These are phyloP conservation scores for Myrmecophaga tridactyla DNA, from an alignment of 2,113 vertebrate species.

Conservation along the genomic window DNA sequence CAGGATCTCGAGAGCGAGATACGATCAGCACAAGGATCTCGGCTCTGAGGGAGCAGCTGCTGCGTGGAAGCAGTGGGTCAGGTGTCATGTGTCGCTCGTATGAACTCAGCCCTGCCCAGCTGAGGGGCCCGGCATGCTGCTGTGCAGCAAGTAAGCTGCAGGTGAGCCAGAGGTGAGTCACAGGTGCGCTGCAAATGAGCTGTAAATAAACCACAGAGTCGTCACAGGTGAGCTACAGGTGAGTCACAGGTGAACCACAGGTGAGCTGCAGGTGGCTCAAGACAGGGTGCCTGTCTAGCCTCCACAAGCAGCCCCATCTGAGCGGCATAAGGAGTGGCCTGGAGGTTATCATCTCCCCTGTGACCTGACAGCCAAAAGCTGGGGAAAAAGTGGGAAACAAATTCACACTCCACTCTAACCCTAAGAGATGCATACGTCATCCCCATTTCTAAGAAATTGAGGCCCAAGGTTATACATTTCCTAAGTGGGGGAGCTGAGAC, in stretches of 20 bases:
- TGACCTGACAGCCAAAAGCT: not conserved
- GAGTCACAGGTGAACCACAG: too few species aligned
- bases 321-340: fast-evolving
- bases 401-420: not conserved
- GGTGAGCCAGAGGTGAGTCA: too few species aligned
- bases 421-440: fast-evolving
- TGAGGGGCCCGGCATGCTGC: fast-evolving
- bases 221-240: too few species aligned
- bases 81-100: fast-evolving
- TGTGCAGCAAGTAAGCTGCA: too few species aligned
- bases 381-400: too few species aligned
- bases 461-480: fast-evolving
- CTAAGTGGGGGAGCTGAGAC: not conserved
- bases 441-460: not conserved
- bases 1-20: too few species aligned
- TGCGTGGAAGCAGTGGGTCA: fast-evolving
- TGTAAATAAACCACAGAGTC: too few species aligned
- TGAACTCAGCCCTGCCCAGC: not conserved
- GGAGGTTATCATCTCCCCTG: not conserved
- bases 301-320: not conserved
- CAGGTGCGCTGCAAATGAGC: too few species aligned
- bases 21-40: not conserved
- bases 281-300: not conserved
- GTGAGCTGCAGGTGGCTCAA: too few species aligned
- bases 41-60: not conserved